Evolutionary conservation across 2,888 invertebrate species (phyloP), one percentile per base, ranked within the genome.

Genomic region (Lutraria lutraria): DNA sequence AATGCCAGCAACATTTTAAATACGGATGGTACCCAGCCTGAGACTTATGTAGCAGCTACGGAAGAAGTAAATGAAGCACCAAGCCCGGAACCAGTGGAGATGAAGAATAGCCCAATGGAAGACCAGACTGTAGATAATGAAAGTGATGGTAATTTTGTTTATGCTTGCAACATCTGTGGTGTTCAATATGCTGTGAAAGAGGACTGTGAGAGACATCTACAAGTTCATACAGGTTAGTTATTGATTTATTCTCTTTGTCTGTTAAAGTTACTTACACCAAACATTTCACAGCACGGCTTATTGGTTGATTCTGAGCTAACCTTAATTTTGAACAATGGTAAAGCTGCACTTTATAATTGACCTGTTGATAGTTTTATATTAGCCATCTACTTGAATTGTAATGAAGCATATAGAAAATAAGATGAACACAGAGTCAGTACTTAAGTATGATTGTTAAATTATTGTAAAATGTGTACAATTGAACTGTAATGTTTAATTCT

Each of bases 111-210:
- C 16, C 21, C 21, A 16, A 63, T 72, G 2, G 83, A 80, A 16
- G 68, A 84, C 10, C 81, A 81, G 25, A 15, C 72, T 29, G 53
- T 68, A 6, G 91, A 91, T 25, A 86, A 63, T 81, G 90, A 90
- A 19, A 68, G 63, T 76, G 90, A 90, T 34, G 89, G 86, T 21
- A 89, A 86, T 25, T 92, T 88, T 82, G 90, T 92, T 29, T 92
- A 90, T 90, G 92, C 92, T 21, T 92, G 92, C 79, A 92, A 92
- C 63, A 92, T 92, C n/a, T 92, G 92, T 85, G 92, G 92, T 25
- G 88, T 89, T 29, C 92, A 92, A 88, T 92, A 92, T 76, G 56
- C 86, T 16, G 88, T 88, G 63, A 92, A 92, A 56, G 90, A 89
- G 63, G 92, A 92, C 76, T 92, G 92, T 85, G 92, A 92, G 83